Base-by-base conservation (phyloP, 1,140 invertebrate species). In the Trichonephila clavipes region DNA sequence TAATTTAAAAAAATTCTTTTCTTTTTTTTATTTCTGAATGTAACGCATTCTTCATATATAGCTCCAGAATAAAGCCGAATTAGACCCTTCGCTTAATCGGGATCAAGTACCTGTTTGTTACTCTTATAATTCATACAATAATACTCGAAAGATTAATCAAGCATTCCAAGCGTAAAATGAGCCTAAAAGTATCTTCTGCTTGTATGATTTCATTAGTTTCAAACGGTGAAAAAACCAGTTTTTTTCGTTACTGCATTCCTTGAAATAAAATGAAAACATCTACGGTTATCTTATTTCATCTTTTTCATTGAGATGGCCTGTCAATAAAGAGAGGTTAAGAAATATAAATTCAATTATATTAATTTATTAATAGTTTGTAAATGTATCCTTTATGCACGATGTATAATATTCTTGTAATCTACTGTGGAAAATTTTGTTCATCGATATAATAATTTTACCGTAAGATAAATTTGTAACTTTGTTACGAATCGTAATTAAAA, bases 201-300 rank as follows among this genome's bases (percentile, higher is more conserved):
- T 88, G 86, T 64, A 66, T 62, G 86, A 64, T 88, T 88, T 88
- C 34, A 88, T 88, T 88, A 64, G 59, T 64, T 66, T 85, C 82
- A 66, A 66, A 58, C 21, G 51, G 24, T n/a, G 28, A 66, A 88
- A 34, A 34, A 88, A 88, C 86, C 59, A 58, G 86, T n/a, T 88
- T 88, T 58, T 58, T 19, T 21, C 24, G 3, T 14, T 24, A 3
- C 3, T 77, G 24, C 28, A 1, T 34, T 34, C 28, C 18, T 18
- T 16, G 16, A 28, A 34, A 6, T 77, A 34, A 34, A 12, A 6
- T 12, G 28, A 77, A 28, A 77, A 18, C 28, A 18, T 40, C 28
- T 28, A 77, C 28, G 28, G 69, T 77, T 77, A 34, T 77, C 69
- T 77, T 77, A 28, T 77, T 77, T 77, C 28, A 77, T 77, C 69